Conservation (phyloP, 1,140 invertebrate species). For the Stegodyphus mimosarum region DNA sequence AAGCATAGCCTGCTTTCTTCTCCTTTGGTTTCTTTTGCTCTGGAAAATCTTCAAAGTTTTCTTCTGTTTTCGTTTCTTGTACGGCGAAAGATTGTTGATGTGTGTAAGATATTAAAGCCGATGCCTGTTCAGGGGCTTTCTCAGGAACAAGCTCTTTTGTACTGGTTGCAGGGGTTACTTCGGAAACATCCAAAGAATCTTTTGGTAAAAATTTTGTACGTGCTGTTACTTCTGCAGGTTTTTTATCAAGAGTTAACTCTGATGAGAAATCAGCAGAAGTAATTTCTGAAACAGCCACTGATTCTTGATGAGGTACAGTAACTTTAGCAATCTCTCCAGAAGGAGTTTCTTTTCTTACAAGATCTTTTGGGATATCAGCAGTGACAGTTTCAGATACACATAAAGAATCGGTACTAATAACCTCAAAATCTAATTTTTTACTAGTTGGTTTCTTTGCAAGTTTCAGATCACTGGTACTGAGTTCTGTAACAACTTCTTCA, state of each 20-base stretch:
- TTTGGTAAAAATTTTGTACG: conserved; percentile 40
- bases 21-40: conserved; percentile 34
- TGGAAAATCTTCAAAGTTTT: conserved; percentile 29
- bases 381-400: conserved; percentile 52
- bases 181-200: conserved; percentile 56
- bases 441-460: conserved; percentile 26
- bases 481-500: conserved; percentile 57
- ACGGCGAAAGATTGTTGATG: conserved; percentile 46
- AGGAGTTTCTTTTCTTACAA: conserved; percentile 28
- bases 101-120: conserved; percentile 34
- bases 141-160: conserved; percentile 21
- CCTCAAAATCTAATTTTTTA: conserved; percentile 37
- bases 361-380: conserved; percentile 51
- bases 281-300: conserved; percentile 72
- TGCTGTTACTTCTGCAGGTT: conserved; percentile 44
- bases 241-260: conserved; percentile 74
- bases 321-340: conserved; percentile 39
- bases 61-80: conserved; percentile 40
- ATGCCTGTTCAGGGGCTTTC: conserved; percentile 29
- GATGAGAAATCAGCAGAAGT: conserved; percentile 78
- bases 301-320: conserved; percentile 39
- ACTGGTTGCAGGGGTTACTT: conserved; percentile 33
- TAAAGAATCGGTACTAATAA: conserved; percentile 50
- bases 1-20: conserved; percentile 35
- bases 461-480: conserved; percentile 51